phyloP scores from a whole-genome alignment of 2,888 invertebrate species.

The Alcis repandata region DNA sequence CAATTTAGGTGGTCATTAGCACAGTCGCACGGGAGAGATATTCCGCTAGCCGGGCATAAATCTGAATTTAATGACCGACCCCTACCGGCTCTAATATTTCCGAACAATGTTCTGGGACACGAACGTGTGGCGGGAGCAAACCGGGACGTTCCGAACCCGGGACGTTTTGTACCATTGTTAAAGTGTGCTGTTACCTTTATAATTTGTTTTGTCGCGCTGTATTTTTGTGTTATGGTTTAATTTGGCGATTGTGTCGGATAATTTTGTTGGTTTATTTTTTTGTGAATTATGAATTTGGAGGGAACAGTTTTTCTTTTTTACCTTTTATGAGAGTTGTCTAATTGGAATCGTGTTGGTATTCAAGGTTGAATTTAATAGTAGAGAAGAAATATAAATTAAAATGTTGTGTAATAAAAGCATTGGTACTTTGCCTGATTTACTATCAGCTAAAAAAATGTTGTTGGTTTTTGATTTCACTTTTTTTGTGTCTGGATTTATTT shows the following conservation, averaged over 20 bases:
- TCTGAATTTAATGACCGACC: constrained; percentile 84
- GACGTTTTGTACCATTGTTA: constrained; percentile 47
- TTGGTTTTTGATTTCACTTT: too few species aligned
- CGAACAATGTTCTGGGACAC: constrained; percentile 75
- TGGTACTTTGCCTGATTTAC: background rate
- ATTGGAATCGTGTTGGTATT: constrained; percentile 22
- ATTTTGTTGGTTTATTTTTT: constrained; percentile 40
- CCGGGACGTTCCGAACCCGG: constrained; percentile 15
- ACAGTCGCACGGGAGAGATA: constrained; percentile 85
- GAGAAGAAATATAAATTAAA: background rate
- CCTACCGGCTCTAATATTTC: constrained; percentile 75
- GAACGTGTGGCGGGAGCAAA: constrained; percentile 26
- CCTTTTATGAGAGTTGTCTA: constrained; percentile 7
- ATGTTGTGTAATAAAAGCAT: too few species aligned
- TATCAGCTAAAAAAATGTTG: too few species aligned
- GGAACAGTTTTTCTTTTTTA: constrained; percentile 14
- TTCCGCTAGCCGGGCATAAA: constrained; percentile 80
- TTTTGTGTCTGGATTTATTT: too few species aligned
- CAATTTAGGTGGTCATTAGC: constrained; percentile 87
- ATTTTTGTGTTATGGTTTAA: constrained; percentile 36
- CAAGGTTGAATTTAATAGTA: constrained; percentile 2
- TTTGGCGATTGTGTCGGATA: constrained; percentile 37
- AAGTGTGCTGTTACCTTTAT: constrained; percentile 54
- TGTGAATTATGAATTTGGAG: constrained; percentile 29
- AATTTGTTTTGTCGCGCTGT: constrained; percentile 41